Conservation (phyloP, 2,113 vertebrate genomes). For the Delphinus delphis region DNA sequence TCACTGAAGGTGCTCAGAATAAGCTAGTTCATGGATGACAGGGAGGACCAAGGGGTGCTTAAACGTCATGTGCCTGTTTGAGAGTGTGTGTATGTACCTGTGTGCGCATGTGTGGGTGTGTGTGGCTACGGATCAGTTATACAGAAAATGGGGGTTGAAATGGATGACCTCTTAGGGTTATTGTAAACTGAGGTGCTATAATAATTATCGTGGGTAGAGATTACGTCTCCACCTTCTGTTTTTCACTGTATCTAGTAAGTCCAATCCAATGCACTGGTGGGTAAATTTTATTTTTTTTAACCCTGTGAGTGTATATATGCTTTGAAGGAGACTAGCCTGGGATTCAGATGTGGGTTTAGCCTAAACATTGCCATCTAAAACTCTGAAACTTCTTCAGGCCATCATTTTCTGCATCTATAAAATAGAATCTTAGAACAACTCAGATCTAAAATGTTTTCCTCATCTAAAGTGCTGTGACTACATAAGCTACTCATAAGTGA, state of each 20-base stretch:
- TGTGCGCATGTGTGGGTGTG: no score
- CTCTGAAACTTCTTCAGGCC: background rate
- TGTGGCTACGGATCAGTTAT: rapidly evolving
- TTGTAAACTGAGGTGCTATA: background rate
- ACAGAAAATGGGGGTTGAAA: background rate
- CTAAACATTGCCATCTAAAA: background rate
- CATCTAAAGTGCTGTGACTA: background rate
- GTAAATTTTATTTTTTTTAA: background rate
- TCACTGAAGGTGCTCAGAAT: background rate
- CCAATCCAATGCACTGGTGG: background rate
- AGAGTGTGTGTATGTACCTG: background rate
- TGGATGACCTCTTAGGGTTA: background rate
- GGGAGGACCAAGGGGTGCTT: rapidly evolving
- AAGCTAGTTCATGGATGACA: rapidly evolving
- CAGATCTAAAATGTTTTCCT: background rate
- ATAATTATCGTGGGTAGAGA: background rate
- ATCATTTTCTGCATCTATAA: background rate
- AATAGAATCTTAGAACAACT: background rate
- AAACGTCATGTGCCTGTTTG: rapidly evolving
- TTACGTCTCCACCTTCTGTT: background rate
- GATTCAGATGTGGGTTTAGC: background rate
- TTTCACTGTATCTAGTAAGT: background rate
- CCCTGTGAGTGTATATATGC: background rate
- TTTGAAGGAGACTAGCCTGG: background rate
- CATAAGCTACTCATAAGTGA: background rate